phyloP scores from a whole-genome alignment of 2,888 invertebrate species.

The Melieria picta region DNA sequence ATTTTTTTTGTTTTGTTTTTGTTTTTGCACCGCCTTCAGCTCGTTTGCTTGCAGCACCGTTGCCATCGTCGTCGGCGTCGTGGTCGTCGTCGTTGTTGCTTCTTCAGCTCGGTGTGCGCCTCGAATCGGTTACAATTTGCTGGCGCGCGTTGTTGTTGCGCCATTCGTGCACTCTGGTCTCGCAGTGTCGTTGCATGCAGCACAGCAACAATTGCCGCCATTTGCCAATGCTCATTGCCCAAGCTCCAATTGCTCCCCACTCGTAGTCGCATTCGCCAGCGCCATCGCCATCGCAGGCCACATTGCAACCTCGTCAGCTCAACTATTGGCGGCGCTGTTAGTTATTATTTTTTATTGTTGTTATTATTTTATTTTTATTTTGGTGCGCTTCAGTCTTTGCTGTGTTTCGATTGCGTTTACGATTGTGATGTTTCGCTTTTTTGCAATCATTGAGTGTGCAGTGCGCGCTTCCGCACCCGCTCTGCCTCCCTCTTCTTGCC shows the following conservation, averaged over 20 bases:
- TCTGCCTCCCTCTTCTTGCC: neutral
- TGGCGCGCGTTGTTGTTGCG: no score
- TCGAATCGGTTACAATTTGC: no score
- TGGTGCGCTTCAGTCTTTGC: no score
- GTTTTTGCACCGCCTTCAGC: no score
- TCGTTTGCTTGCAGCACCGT: no score
- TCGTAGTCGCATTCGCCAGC: neutral
- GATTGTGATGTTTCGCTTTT: conserved; percentile 9
- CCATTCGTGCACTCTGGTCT: neutral
- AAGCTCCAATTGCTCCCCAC: neutral
- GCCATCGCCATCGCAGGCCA: conserved; percentile 41
- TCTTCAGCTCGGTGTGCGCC: no score
- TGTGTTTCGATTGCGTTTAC: neutral
- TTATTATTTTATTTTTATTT: no score
- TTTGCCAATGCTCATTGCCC: conserved; percentile 24
- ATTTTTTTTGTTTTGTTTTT: no score
- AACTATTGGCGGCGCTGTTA: neutral
- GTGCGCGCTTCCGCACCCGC: conserved; percentile 28
- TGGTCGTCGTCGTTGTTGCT: no score
- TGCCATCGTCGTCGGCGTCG: no score
- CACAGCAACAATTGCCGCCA: conserved; percentile 19
- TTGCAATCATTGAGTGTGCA: conserved; percentile 25
- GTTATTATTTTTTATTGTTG: no score
- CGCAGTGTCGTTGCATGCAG: neutral
- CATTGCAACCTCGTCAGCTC: conserved; percentile 46